These are phyloP conservation scores for Sterrhoptilus dennistouni DNA, from an alignment of 2,113 vertebrate genomes.

Conservation along the genomic window DNA sequence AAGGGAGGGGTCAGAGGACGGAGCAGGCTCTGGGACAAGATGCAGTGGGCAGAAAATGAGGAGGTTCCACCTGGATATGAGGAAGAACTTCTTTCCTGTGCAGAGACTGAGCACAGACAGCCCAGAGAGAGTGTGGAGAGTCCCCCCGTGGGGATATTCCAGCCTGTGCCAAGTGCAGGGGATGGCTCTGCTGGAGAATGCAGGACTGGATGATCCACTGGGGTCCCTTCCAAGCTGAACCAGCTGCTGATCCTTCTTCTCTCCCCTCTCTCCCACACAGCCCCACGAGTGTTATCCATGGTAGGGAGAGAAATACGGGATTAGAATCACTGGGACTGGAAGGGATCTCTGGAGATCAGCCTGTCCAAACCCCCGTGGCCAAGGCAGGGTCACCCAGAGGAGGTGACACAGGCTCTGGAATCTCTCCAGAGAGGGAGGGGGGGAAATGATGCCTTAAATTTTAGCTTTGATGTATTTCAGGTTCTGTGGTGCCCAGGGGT, in stretches of 20 bases:
- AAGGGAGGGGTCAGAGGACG: background rate
- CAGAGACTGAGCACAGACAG: background rate
- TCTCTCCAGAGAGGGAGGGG: background rate
- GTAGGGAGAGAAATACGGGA: fast-evolving
- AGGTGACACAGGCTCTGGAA: background rate
- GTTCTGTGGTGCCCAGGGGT: background rate
- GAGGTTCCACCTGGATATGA: background rate
- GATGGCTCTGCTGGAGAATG: too few species aligned
- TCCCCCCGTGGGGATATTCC: background rate
- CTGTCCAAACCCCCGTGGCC: background rate
- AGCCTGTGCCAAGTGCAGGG: background rate
- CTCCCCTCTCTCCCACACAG: background rate
- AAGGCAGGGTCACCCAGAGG: too few species aligned
- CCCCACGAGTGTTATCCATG: fast-evolving
- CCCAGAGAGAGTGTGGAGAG: background rate
- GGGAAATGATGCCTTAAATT: background rate
- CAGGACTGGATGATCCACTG: background rate
- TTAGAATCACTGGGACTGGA: background rate
- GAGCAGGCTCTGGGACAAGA: background rate
- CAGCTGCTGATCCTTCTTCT: background rate
- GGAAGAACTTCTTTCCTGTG: background rate
- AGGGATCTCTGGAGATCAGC: background rate
- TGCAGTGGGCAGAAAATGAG: background rate
- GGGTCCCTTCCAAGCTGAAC: background rate
- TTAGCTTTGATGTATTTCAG: background rate